Base-by-base conservation (phyloP, 2,888 invertebrate species). In the Lingula anatina region DNA sequence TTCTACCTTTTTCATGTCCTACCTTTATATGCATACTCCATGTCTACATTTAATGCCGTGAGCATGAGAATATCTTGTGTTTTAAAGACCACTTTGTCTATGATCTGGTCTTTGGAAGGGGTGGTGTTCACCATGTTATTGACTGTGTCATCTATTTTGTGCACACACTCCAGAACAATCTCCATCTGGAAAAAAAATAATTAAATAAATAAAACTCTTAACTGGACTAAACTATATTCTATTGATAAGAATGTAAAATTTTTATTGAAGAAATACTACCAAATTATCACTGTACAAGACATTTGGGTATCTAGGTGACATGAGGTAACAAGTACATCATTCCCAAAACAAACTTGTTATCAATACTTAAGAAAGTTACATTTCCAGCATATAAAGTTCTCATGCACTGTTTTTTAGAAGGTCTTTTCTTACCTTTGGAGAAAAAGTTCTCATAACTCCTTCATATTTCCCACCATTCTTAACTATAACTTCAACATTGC, bases 371-470 rank as follows among this genome's bases (percentile, higher is more conserved):
- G 5, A 7, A 15, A 21, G 38, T 4, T 4, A 15, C 5, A 38
- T 7, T 38, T 15, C 21, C 5, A 21, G 38, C 15, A 15, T 20
- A n/a, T n/a, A n/a, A n/a, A n/a, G n/a, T n/a, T n/a, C n/a, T n/a
- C n/a, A n/a, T n/a, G n/a, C n/a, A n/a, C n/a, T n/a, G n/a, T n/a
- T n/a, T n/a, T n/a, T n/a, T 4, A 38, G 38, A n/a, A n/a, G 18
- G 12, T 7, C 24, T 27, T 15, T 9, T 48, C 58, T 53, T 57
- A 77, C 76, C 62, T 73, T 62, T 43, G 87, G 84, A 60, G 91
- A 91, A 79, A 91, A 90, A 36, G 93, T 91, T 74, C 86, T 86
- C 74, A 93, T 89, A 54, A 93, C 85, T 23, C 93, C 93, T 80
- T 93, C 92, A 83, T 87, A 92, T 49, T 87, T 80, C 64, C 85